These are phyloP conservation scores for Eilema sororculum DNA, from an alignment of 2,888 invertebrate genomes.

Conservation along the genomic window DNA sequence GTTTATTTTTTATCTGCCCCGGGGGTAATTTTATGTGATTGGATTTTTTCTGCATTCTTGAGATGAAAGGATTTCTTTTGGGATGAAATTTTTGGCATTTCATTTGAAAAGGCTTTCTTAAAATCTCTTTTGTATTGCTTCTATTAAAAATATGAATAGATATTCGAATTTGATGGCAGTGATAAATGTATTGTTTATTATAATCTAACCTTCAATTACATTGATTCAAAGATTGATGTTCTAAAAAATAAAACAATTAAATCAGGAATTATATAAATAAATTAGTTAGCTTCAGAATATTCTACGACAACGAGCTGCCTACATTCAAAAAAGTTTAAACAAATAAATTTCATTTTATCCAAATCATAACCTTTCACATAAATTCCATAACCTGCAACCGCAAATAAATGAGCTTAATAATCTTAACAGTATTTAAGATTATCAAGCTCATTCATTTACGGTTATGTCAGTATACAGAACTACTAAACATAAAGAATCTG, in stretches of 20 bases:
- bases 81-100: slow-evolving; percentile 17
- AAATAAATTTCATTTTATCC: background rate
- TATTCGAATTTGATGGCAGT: background rate
- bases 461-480: background rate
- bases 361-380: background rate
- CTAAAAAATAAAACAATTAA: background rate
- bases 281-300: too few relatives aligned
- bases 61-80: slow-evolving; percentile 22
- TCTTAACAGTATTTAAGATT: too few relatives aligned
- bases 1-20: slow-evolving; percentile 54
- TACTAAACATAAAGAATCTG: slow-evolving; percentile 7
- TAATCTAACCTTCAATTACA: background rate
- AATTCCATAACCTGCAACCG: background rate
- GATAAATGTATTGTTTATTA: background rate
- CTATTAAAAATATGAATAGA: background rate
- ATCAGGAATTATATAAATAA: background rate
- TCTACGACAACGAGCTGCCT: too few relatives aligned
- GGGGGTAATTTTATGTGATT: slow-evolving; percentile 50
- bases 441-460: background rate
- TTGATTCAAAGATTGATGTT: background rate
- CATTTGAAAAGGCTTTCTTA: background rate
- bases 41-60: slow-evolving; percentile 36
- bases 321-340: background rate
- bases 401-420: too few relatives aligned
- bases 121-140: slow-evolving; percentile 1